A percentile compares a stretch with the other conserved stretches of the same genome.
phyloP scores from a whole-genome alignment of 2,888 invertebrate species.

The Melanchra persicariae region DNA sequence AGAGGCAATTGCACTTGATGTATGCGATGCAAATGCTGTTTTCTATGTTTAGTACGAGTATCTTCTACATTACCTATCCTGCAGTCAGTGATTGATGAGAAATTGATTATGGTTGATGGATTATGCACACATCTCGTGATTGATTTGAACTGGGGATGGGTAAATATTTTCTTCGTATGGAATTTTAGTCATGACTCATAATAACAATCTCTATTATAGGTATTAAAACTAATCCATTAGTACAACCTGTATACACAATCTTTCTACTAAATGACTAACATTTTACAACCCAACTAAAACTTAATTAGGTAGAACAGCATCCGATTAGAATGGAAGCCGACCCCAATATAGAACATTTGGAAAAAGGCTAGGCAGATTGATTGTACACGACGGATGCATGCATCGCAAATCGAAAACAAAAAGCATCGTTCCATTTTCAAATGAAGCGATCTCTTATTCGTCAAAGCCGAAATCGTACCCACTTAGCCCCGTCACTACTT shows the following conservation, averaged over 20 bases:
- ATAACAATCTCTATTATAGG: neutral
- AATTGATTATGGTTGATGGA: conserved; percentile 42
- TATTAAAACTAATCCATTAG: neutral
- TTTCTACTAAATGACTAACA: no score
- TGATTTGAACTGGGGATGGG: neutral
- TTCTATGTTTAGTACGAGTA: conserved; percentile 17
- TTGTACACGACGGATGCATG: neutral
- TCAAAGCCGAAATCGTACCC: neutral
- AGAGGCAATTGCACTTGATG: conserved; percentile 59
- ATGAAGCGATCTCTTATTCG: neutral
- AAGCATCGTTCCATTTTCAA: neutral
- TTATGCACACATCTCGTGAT: conserved; percentile 3
- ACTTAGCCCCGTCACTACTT: conserved; percentile 13
- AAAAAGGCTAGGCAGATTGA: neutral
- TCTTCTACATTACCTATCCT: neutral
- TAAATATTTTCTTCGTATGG: conserved; percentile 10
- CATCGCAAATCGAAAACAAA: neutral
- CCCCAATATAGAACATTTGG: no score
- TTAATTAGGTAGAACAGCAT: no score
- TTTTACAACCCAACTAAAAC: neutral
- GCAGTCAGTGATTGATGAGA: conserved; percentile 31
- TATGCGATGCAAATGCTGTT: conserved; percentile 51
- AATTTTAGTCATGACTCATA: neutral
- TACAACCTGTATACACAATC: neutral
- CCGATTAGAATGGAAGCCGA: no score